Evolutionary conservation across 1,140 invertebrate species (phyloP).

Genomic region (Gryon sp.): DNA sequence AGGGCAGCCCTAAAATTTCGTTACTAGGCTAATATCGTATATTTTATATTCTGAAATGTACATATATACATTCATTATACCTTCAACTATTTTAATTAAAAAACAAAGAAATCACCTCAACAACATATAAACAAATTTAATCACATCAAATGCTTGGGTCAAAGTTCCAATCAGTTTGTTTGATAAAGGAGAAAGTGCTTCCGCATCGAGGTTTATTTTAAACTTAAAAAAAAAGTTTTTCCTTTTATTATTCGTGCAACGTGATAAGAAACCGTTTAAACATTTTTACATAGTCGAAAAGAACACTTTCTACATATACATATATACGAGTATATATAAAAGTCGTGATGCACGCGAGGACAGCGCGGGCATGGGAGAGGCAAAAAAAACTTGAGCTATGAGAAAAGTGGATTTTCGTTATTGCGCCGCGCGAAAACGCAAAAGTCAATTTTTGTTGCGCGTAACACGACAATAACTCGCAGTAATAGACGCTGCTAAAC

Average conservation of each 20-base stretch:
- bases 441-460: slow-evolving; percentile 18
- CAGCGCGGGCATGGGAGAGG: not conserved
- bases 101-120: no score
- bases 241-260: slow-evolving; percentile 11
- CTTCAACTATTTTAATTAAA: no score
- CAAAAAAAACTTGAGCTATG: not conserved
- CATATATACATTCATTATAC: no score
- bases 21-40: no score
- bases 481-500: slow-evolving; percentile 30
- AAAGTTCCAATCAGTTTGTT: slow-evolving; percentile 25
- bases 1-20: no score
- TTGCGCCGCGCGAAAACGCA: not conserved
- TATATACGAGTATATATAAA: no score
- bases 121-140: no score
- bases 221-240: slow-evolving; percentile 16
- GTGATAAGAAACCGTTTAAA: slow-evolving; percentile 27
- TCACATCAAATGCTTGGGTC: slow-evolving; percentile 12
- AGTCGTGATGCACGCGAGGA: not conserved
- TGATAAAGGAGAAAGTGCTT: slow-evolving; percentile 46
- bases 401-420: slow-evolving; percentile 27
- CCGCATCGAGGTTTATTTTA: slow-evolving; percentile 29
- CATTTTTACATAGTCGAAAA: slow-evolving; percentile 16
- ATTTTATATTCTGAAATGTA: no score
- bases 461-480: slow-evolving; percentile 6
- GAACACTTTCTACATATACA: slow-evolving; percentile 16